Evolutionary conservation across 2,888 invertebrate species (phyloP).

Genomic region (Drosophila bunnanda): DNA sequence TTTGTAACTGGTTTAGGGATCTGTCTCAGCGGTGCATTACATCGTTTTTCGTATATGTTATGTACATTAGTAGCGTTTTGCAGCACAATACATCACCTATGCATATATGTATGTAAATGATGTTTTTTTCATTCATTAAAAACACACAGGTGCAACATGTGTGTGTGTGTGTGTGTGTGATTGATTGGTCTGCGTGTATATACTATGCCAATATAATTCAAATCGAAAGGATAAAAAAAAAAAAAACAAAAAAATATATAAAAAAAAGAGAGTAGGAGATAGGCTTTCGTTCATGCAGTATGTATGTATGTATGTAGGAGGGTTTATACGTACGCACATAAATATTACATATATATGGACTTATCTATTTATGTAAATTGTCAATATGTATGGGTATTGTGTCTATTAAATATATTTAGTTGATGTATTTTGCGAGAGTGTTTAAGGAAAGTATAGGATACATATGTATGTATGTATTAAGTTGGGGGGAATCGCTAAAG

Average conservation of each 20-base stretch:
- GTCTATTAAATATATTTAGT: conserved; percentile 2
- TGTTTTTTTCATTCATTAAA: conserved; percentile 1
- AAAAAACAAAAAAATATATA: background rate
- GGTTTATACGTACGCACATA: conserved; percentile 9
- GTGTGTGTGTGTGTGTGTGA: conserved; percentile 9
- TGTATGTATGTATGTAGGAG: background rate
- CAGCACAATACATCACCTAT: conserved; percentile 4
- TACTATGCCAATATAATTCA: conserved; percentile 12
- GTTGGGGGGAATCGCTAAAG: conserved; percentile 13
- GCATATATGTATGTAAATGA: conserved; percentile 1
- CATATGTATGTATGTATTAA: background rate
- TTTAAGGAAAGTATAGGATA: background rate
- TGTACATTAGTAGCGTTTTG: conserved; percentile 12
- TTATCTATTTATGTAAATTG: conserved; percentile 22
- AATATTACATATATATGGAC: conserved; percentile 5
- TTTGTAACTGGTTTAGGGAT: background rate
- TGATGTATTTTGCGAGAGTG: conserved; percentile 5
- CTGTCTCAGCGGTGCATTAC: conserved; percentile 5
- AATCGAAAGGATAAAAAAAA: background rate
- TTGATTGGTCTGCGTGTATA: conserved; percentile 9
- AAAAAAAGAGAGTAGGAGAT: background rate
- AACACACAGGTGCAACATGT: background rate
- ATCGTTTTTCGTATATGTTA: conserved; percentile 7
- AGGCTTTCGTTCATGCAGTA: conserved; percentile 2
- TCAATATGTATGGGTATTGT: conserved; percentile 13